Evolutionary conservation across 2,888 invertebrate species (phyloP), one percentile per base, ranked within the genome.

Genomic region (Eupithecia vulgata): DNA sequence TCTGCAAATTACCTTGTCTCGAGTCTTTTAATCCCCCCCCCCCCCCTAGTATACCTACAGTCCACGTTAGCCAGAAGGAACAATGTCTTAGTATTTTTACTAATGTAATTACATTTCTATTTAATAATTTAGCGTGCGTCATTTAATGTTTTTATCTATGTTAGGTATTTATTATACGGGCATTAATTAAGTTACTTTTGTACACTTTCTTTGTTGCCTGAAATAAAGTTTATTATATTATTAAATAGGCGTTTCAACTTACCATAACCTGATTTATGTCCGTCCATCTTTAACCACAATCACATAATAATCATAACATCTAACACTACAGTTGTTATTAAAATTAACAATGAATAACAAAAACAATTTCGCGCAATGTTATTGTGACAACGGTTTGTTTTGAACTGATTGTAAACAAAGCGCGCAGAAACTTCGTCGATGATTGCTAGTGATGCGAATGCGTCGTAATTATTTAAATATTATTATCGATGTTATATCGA

Each of bases 371-470:
- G 21, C 34, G 34, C 66, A 70, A 69, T 67, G 72, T 64, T 64
- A 67, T 67, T 70, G 30, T 57, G 45, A 48, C 72, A 57, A n/a
- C 40, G 62, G 2, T 34, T 45, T 70, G 69, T 48, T 72, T 72
- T 70, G 67, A 37, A 72, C 72, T 75, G 74, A 70, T 70, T 67
- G 70, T 72, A 70, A 75, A 75, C 64, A 74, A 68, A 52, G 59
- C 15, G 59, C n/a, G 61, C 37, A 35, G 67, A 68, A 65, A 66
- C 30, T 7, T 25, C 57, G 57, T 25, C 66, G 68, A 59, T 10
- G 34, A 65, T 30, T 30, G 37, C 42, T 71, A 71, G 69, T 65
- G 70, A 34, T 66, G 66, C 5, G 65, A 25, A 21, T 21, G 37
- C 21, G 42, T 25, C 15, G 65, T 17, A 6, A 40, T 37, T 12